phyloP scores from a whole-genome alignment of 2,113 vertebrate genomes.

The Mandrillus leucophaeus region DNA sequence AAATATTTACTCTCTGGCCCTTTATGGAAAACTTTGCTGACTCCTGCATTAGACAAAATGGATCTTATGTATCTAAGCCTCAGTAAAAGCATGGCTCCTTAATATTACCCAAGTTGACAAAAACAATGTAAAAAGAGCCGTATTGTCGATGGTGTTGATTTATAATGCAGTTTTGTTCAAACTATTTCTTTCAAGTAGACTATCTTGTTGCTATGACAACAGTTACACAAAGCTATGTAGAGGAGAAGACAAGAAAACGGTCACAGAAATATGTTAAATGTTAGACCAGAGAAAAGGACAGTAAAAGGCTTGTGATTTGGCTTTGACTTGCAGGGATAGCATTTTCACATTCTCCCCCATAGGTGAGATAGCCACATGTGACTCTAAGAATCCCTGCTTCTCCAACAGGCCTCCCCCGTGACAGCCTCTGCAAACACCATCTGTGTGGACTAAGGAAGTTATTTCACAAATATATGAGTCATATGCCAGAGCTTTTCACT shows the following conservation, averaged over 20 bases:
- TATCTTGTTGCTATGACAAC: conserved; percentile 76
- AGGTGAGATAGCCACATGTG: conserved; percentile 9
- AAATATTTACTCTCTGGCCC: neutral
- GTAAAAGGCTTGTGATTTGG: conserved; percentile 45
- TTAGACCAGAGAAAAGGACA: conserved; percentile 73
- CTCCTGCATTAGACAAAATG: neutral
- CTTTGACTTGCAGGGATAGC: neutral
- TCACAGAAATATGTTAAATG: conserved; percentile 57
- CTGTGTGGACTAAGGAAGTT: conserved; percentile 68
- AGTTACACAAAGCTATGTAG: conserved; percentile 61
- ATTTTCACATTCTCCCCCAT: neutral
- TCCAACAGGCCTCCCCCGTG: neutral
- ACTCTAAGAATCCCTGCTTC: neutral
- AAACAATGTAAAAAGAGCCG: neutral
- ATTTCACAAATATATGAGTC: conserved; percentile 75
- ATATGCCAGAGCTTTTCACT: conserved; percentile 74
- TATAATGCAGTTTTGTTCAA: conserved; percentile 30
- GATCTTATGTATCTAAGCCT: neutral
- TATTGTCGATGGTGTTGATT: conserved; percentile 32
- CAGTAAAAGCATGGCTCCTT: neutral
- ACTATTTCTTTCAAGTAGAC: conserved; percentile 57
- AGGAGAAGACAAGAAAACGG: conserved; percentile 31
- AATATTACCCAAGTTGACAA: neutral
- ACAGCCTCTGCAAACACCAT: conserved; percentile 67
- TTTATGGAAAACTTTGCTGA: neutral